Evolutionary conservation across 2,113 vertebrate genomes (phyloP).

Genomic region (Onychorhynchus coronatus): DNA sequence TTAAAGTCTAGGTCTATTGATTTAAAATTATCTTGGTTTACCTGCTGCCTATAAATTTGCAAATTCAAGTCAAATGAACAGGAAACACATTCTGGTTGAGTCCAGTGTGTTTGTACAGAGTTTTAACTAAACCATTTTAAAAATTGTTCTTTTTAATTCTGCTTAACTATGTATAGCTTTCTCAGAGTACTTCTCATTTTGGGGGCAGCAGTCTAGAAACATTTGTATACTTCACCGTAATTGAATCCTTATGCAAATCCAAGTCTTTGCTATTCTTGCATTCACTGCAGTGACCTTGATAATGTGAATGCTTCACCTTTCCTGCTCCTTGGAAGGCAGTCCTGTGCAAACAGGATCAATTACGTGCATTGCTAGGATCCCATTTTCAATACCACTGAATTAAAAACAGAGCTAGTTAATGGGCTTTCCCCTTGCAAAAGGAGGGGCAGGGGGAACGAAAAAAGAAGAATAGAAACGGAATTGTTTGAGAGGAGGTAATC

Average conservation of each 20-base stretch:
- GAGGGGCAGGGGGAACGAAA: not conserved
- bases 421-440: not conserved
- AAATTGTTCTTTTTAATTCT: not conserved
- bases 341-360: not conserved
- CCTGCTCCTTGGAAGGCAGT: not conserved
- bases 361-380: not conserved
- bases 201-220: not conserved
- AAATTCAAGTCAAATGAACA: not conserved
- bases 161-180: not conserved
- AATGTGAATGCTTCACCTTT: not conserved
- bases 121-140: not conserved
- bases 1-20: not conserved
- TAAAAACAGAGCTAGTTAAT: slow-evolving; percentile 25
- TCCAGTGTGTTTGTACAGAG: not conserved
- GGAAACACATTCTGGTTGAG: not conserved
- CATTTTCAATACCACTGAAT: not conserved
- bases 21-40: slow-evolving; percentile 33
- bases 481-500: slow-evolving; percentile 2
- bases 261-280: not conserved
- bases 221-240: not conserved
- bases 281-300: not conserved
- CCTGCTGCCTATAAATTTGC: not conserved
- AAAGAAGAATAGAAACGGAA: not conserved
- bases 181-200: not conserved
- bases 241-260: not conserved